These are phyloP conservation scores for Octopus bimaculoides DNA, from an alignment of 1,140 invertebrate genomes.

Conservation along the genomic window DNA sequence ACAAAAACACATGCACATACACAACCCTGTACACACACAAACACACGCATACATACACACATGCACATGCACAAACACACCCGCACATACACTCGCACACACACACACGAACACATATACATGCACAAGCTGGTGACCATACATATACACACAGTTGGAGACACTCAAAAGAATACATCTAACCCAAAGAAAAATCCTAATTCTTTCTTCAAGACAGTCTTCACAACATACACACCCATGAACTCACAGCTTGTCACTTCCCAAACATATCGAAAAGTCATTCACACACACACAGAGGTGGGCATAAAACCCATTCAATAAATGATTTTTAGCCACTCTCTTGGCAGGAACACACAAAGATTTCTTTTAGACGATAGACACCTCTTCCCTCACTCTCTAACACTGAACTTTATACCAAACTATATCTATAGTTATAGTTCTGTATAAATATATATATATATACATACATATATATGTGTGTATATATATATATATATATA, in stretches of 20 bases:
- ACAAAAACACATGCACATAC: background rate
- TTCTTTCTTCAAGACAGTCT: too few relatives aligned
- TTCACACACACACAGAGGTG: too few relatives aligned
- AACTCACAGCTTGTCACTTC: too few relatives aligned
- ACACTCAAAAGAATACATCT: background rate
- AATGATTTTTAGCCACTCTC: too few relatives aligned
- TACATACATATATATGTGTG: background rate
- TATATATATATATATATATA: background rate
- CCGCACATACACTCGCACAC: background rate
- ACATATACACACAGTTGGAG: background rate
- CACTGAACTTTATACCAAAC: too few relatives aligned
- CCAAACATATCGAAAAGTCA: too few relatives aligned
- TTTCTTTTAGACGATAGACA: too few relatives aligned
- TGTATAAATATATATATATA: background rate
- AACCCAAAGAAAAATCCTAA: background rate
- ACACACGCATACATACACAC: background rate
- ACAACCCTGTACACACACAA: background rate
- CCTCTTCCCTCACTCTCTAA: too few relatives aligned
- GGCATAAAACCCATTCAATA: too few relatives aligned
- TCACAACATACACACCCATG: too few relatives aligned
- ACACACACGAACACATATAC: background rate
- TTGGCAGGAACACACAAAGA: too few relatives aligned
- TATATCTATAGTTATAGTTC: too few relatives aligned
- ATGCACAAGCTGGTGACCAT: background rate
- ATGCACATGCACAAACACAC: background rate